Percentiles rank a stretch among this genome's conserved stretches.
These are phyloP conservation scores for Imbricaverruca yamaguchii DNA, from an alignment of 2,888 invertebrate genomes.

Conservation along the genomic window DNA sequence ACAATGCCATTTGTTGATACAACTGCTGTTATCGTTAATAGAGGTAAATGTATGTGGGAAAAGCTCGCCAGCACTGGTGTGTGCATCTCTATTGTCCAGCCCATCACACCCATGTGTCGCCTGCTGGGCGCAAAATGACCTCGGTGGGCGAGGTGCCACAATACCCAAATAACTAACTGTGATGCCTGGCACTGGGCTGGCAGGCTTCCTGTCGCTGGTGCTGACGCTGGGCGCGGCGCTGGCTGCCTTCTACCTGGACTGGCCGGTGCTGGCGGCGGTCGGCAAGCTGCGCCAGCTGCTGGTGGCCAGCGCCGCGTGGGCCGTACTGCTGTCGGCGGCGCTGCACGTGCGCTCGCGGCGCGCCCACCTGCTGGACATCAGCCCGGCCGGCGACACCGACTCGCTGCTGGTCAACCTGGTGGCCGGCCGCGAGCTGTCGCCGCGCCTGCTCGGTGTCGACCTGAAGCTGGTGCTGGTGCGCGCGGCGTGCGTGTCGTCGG, in stretches of 20 bases:
- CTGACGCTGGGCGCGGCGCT: slow-evolving; percentile 24
- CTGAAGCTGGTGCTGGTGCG: slow-evolving; percentile 30
- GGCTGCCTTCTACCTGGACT: slow-evolving; percentile 25
- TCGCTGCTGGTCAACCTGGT: slow-evolving; percentile 29
- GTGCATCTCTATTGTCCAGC: too few relatives aligned
- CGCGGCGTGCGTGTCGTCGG: slow-evolving; percentile 18
- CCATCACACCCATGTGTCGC: too few relatives aligned
- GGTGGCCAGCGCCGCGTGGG: slow-evolving; percentile 24
- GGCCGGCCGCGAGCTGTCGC: slow-evolving; percentile 29
- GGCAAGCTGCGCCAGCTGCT: slow-evolving; percentile 28
- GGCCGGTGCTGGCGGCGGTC: slow-evolving; percentile 25
- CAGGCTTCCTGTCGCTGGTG: slow-evolving; percentile 30
- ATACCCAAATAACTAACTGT: not conserved
- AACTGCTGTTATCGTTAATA: too few relatives aligned
- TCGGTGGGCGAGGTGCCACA: too few relatives aligned
- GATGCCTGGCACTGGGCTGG: not conserved
- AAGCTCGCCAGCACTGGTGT: too few relatives aligned
- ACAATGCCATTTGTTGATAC: too few relatives aligned
- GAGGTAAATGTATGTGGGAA: too few relatives aligned
- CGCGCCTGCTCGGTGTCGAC: slow-evolving; percentile 29
- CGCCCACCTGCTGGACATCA: slow-evolving; percentile 27
- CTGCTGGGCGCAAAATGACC: too few relatives aligned
- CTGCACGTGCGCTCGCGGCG: slow-evolving; percentile 27
- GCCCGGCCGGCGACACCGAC: slow-evolving; percentile 29
- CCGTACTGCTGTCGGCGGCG: slow-evolving; percentile 23